Conservation (phyloP, 2,113 vertebrate genomes). For the Psephotus haematonotus region DNA sequence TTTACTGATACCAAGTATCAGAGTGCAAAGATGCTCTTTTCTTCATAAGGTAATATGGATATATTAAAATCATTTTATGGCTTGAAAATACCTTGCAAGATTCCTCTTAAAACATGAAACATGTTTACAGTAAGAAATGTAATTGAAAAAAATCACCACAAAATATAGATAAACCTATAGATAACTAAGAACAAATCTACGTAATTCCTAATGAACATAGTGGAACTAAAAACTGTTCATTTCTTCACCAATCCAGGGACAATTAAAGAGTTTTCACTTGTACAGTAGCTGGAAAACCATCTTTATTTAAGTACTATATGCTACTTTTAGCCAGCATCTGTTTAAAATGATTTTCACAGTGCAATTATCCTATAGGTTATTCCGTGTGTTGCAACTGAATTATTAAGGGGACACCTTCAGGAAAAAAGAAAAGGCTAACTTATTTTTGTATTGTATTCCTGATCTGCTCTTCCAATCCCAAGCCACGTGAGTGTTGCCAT, state of each 20-base stretch:
- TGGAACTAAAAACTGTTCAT: neutral
- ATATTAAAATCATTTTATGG: neutral
- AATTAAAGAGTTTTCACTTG: neutral
- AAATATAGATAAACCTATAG: neutral
- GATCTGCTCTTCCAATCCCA: conserved; percentile 43
- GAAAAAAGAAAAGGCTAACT: neutral
- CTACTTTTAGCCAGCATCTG: neutral
- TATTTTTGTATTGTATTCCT: neutral
- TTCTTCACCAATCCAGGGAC: neutral
- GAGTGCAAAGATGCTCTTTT: neutral
- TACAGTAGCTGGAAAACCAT: neutral
- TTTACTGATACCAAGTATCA: neutral
- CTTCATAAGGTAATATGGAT: neutral
- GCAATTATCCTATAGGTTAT: neutral
- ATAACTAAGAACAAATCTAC: neutral
- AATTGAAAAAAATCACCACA: neutral
- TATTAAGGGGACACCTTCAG: neutral
- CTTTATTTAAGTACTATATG: neutral
- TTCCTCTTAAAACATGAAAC: neutral
- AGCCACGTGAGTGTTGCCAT: conserved; percentile 54
- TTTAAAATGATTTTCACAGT: neutral
- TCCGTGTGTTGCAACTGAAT: neutral
- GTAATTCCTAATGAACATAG: neutral
- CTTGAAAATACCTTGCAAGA: neutral
- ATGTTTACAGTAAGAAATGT: neutral